Percentiles rank a stretch among this genome's conserved stretches.
phyloP scores from a whole-genome alignment of 2,888 invertebrate genomes.

The Caenorhabditis sulstoni region DNA sequence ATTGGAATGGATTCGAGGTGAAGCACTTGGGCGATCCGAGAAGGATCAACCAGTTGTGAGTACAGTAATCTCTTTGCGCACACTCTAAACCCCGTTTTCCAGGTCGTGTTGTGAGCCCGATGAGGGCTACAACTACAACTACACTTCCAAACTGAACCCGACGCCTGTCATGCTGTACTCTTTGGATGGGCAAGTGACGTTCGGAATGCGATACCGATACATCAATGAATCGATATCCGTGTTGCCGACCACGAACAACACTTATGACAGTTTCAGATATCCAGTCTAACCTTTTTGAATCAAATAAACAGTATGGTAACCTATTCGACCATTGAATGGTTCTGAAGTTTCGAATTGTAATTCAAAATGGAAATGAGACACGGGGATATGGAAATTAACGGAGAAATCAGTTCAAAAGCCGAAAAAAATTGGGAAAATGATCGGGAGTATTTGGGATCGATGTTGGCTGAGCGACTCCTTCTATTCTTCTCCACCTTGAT shows the following conservation, averaged over 20 bases:
- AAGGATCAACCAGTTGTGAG: neutral
- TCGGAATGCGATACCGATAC: neutral
- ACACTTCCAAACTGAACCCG: neutral
- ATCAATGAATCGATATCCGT: neutral
- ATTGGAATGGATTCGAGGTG: neutral
- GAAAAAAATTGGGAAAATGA: no score
- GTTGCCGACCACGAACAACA: neutral
- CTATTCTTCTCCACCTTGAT: no score
- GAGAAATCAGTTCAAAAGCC: no score
- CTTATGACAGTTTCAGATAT: neutral
- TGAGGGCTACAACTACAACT: neutral
- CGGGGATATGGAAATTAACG: neutral
- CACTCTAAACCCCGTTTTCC: no score
- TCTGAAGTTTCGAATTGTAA: no score
- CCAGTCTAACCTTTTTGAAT: neutral
- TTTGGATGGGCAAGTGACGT: neutral
- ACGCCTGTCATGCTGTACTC: neutral
- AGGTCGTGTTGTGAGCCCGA: neutral
- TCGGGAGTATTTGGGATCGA: no score
- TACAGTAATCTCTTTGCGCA: no score
- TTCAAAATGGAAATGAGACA: neutral
- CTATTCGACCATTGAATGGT: no score
- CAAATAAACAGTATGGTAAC: no score
- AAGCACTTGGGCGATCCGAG: conserved; percentile 3
- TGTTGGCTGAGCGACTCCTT: no score